Evolutionary conservation across 64 coral and sea anemone species (phyloP).

Genomic region (Montipora cactus): DNA sequence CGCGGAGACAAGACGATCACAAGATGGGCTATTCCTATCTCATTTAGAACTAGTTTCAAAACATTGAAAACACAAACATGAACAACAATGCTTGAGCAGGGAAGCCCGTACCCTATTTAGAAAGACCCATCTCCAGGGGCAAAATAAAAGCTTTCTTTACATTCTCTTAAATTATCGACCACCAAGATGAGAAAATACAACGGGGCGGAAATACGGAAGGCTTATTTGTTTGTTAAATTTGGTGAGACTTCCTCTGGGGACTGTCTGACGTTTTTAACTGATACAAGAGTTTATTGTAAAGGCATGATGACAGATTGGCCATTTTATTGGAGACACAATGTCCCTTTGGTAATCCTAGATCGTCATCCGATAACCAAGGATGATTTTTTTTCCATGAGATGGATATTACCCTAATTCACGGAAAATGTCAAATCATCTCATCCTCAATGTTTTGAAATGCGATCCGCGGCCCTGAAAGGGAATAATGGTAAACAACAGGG

Average conservation of each 20-base stretch:
- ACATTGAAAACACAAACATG: neutral
- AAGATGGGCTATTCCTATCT: no score
- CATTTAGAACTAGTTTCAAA: no score
- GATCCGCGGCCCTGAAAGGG: neutral
- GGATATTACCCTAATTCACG: neutral
- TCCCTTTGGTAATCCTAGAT: constrained; percentile 38
- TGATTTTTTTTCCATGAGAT: neutral
- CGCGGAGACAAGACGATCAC: no score
- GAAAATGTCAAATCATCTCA: neutral
- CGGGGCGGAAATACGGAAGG: neutral
- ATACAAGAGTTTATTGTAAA: constrained; percentile 51
- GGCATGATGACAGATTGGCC: constrained; percentile 38
- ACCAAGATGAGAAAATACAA: neutral
- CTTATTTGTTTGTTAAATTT: constrained; percentile 22
- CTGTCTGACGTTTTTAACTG: constrained; percentile 43
- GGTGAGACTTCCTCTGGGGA: constrained; percentile 33
- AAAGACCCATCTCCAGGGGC: neutral
- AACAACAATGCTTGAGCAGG: neutral
- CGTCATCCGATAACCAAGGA: constrained; percentile 7
- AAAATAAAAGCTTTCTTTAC: neutral
- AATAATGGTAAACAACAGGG: neutral
- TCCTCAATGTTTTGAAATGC: constrained; percentile 35
- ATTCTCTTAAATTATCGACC: neutral
- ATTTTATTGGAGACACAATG: constrained; percentile 50
- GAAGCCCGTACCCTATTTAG: neutral